These are phyloP conservation scores for Ceyx cyanopectus DNA, from an alignment of 2,113 vertebrate species.

Conservation along the genomic window DNA sequence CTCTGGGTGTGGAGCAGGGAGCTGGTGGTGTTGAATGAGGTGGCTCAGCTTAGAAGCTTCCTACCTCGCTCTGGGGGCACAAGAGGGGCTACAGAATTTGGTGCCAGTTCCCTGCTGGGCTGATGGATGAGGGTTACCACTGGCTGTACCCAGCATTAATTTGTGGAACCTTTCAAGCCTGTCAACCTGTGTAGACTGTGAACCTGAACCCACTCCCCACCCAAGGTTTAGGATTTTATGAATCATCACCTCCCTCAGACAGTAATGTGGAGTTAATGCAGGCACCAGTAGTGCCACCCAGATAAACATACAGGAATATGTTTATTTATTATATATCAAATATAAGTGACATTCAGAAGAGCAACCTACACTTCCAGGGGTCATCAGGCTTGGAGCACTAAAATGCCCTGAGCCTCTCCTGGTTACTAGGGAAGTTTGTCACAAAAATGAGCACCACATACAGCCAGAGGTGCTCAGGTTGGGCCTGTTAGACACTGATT, in stretches of 20 bases:
- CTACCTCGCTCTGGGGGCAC: neutral
- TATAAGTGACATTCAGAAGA: neutral
- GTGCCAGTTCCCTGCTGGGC: neutral
- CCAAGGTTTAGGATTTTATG: neutral
- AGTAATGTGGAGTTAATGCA: neutral
- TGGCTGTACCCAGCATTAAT: neutral
- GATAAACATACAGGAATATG: neutral
- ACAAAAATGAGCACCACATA: neutral
- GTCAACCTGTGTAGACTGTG: neutral
- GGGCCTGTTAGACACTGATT: neutral
- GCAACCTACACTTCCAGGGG: neutral
- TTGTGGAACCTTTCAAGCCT: neutral
- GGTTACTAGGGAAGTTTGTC: neutral
- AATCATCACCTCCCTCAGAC: neutral
- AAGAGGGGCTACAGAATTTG: neutral
- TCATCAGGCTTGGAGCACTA: neutral
- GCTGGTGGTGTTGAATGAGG: neutral
- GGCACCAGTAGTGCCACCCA: neutral
- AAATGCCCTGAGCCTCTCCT: neutral
- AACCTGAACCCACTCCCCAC: neutral
- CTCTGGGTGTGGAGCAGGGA: neutral
- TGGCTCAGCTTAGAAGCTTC: neutral
- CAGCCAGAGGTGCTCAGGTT: neutral
- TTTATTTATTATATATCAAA: neutral
- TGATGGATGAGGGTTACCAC: neutral